Conservation (phyloP, 2,888 invertebrate species). For the Anoplius nigerrimus region DNA sequence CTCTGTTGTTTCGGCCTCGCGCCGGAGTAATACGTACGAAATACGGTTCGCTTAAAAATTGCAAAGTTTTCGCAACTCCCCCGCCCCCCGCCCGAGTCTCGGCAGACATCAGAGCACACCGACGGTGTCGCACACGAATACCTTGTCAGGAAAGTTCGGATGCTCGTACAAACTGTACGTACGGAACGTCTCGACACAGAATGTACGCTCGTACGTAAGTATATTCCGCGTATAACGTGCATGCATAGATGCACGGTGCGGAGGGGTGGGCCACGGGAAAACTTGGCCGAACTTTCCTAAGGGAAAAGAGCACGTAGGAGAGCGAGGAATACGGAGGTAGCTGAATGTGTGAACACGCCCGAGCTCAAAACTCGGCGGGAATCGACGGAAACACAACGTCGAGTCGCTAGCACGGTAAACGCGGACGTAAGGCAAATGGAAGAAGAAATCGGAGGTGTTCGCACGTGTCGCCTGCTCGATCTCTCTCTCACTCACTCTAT, state of each 20-base stretch:
- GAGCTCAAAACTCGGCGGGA: conserved; percentile 47
- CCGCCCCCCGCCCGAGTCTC: not conserved
- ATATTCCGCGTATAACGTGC: conserved; percentile 17
- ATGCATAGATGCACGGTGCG: not conserved
- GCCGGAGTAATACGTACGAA: too few species aligned
- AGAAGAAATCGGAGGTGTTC: conserved; percentile 33
- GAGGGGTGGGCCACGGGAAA: conserved; percentile 44
- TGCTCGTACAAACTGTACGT: conserved; percentile 65
- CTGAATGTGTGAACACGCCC: conserved; percentile 39
- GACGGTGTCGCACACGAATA: conserved; percentile 10
- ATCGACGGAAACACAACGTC: conserved; percentile 58
- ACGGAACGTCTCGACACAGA: conserved; percentile 56
- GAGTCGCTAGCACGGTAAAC: conserved; percentile 43
- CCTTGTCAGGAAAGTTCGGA: conserved; percentile 60
- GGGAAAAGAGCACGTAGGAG: conserved; percentile 45
- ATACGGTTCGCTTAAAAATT: too few species aligned
- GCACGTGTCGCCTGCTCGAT: conserved; percentile 41
- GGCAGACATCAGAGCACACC: conserved; percentile 8
- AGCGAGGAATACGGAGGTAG: not conserved
- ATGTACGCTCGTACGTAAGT: conserved; percentile 33
- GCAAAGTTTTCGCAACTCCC: too few species aligned
- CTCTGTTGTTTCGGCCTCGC: too few species aligned
- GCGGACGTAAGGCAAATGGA: conserved; percentile 42
- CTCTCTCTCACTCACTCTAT: too few species aligned
- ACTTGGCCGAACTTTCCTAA: conserved; percentile 60